These are phyloP conservation scores for Lordiphosa andalusiaca DNA, from an alignment of 2,888 invertebrate species.

Conservation along the genomic window DNA sequence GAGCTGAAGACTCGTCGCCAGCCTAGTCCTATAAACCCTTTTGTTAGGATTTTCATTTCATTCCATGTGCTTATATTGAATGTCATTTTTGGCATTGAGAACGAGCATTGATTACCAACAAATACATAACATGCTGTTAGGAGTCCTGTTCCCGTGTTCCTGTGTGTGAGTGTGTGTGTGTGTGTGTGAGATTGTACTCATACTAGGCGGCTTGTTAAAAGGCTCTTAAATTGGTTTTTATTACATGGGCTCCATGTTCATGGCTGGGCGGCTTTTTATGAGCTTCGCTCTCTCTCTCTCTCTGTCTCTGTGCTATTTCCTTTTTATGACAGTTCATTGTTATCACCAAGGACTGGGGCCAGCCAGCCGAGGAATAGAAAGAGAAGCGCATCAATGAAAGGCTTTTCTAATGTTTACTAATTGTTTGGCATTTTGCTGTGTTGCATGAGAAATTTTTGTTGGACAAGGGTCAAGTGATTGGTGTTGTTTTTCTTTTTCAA, in stretches of 20 bases:
- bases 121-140: conserved; percentile 17
- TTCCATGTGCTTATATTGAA: conserved; percentile 29
- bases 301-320: conserved; percentile 6
- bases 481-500: neutral
- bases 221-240: conserved; percentile 47
- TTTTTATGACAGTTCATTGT: conserved; percentile 29
- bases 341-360: conserved; percentile 13
- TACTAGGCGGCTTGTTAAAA: conserved; percentile 29
- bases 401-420: conserved; percentile 24
- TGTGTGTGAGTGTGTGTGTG: neutral
- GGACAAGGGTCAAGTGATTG: conserved; percentile 6
- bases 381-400: conserved; percentile 5
- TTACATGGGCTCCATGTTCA: conserved; percentile 25
- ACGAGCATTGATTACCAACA: conserved; percentile 41
- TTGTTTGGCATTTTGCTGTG: conserved; percentile 20
- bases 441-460: neutral
- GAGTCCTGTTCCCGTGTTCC: conserved; percentile 12
- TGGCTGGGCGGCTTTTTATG: conserved; percentile 19
- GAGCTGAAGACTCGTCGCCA: conserved; percentile 3
- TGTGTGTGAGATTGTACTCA: neutral
- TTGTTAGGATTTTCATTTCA: conserved; percentile 34
- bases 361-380: conserved; percentile 3
- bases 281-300: conserved; percentile 8
- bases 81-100: conserved; percentile 23
- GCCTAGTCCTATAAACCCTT: conserved; percentile 15